phyloP scores from a whole-genome alignment of 2,888 invertebrate species.

The Cheilosia grossa region DNA sequence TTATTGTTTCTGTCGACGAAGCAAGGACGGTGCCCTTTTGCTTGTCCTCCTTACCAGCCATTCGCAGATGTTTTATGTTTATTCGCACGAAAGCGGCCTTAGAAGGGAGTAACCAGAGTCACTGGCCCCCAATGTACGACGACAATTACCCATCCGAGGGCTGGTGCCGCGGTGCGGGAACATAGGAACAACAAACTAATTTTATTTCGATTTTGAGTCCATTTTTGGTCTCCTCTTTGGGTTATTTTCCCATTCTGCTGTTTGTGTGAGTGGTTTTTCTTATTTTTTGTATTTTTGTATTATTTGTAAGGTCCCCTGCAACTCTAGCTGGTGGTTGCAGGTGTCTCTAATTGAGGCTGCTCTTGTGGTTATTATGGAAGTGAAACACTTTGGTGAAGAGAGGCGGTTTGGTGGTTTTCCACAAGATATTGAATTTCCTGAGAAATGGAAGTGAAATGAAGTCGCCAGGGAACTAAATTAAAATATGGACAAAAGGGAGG shows the following conservation, averaged over 20 bases:
- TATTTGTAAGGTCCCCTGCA: conserved; percentile 39
- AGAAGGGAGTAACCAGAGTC: conserved; percentile 40
- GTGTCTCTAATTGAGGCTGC: conserved; percentile 64
- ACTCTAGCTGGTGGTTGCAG: conserved; percentile 35
- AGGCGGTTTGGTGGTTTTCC: conserved; percentile 29
- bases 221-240: conserved; percentile 11
- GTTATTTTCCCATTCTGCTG: background rate
- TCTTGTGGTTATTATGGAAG: conserved; percentile 55
- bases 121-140: conserved; percentile 32
- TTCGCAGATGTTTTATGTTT: conserved; percentile 63
- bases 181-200: conserved; percentile 58
- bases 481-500: background rate
- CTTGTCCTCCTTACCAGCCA: conserved; percentile 40
- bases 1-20: conserved; percentile 54
- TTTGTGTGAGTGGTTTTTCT: conserved; percentile 1
- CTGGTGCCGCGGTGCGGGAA: background rate
- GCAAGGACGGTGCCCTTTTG: conserved; percentile 66
- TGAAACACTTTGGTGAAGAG: conserved; percentile 50
- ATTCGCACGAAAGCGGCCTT: conserved; percentile 33
- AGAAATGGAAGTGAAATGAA: conserved; percentile 54
- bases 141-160: background rate
- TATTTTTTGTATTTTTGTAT: no score
- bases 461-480: conserved; percentile 48
- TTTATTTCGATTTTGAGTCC: conserved; percentile 49
- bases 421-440: conserved; percentile 58